Evolutionary conservation across 92 coral and sea anemone species (phyloP), one percentile per base, ranked within the genome.

Genomic region (Porites evermanni): DNA sequence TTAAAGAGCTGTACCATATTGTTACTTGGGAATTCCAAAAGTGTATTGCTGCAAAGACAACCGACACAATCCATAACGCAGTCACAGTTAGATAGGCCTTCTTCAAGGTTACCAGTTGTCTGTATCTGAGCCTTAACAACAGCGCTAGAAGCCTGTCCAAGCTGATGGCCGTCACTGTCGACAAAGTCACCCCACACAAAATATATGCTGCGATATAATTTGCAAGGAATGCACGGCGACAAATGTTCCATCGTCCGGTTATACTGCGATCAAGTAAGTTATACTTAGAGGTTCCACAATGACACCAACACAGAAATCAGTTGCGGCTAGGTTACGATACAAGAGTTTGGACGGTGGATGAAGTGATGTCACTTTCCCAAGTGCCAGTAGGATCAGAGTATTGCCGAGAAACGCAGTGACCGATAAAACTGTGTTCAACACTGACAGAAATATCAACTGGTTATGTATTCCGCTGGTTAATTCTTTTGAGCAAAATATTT

Each of bases 321-420:
- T 70, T 70, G 21, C 53, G 2, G 53, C 74, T 50, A 70, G 19
- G 18, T 16, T 70, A 38, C 74, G 74, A 70, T 26, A 70, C 74
- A 70, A 10, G 53, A 70, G 74, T 70, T 70, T 70, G n/a, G 74
- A 70, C 19, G 74, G 74, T 13, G 74, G 52, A 52, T 70, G 74
- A 70, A 70, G 74, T 7, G 74, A 26, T 11, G 74, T 11, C 74
- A 8, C 74, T 8, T 70, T 54, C 11, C 14, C 0, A 54, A 54
- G 60, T 10, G 60, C 60, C 11, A 54, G 12, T 54, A 54, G 60
- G 60, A 54, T 54, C 12, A 50, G 51, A n/a, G 76, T 50, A 47
- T 56, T 56, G 13, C 61, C 61, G 13, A 56, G 61, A 56, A 56
- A 56, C 16, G 61, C 61, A 56, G 61, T 56, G 16, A 56, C 8